A percentile compares a stretch with the other conserved stretches of the same genome.
Evolutionary conservation across 2,797 vertebrate genomes (phyloP).

Genomic region (Delichon dasypus): DNA sequence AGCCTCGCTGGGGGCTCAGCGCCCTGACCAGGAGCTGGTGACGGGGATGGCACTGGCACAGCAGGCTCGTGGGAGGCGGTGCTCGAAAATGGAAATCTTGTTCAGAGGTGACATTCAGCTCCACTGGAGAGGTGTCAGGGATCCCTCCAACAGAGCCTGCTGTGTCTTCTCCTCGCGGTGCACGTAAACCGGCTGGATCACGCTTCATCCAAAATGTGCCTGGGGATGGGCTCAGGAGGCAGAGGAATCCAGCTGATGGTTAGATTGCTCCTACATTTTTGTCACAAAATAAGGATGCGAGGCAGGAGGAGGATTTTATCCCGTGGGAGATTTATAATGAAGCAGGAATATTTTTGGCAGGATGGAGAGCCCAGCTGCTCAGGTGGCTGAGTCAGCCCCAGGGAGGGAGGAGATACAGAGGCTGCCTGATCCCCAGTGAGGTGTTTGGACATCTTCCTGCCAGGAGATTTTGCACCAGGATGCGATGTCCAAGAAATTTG

Average conservation of each 20-base stretch:
- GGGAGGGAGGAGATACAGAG: neutral
- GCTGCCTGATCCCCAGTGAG: neutral
- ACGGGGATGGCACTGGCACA: rapidly evolving
- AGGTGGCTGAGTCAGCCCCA: neutral
- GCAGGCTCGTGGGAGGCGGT: rapidly evolving
- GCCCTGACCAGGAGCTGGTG: neutral
- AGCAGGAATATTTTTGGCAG: neutral
- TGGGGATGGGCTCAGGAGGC: neutral
- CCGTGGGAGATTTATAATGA: neutral
- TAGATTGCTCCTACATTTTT: neutral
- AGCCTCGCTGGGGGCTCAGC: rapidly evolving
- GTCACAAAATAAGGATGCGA: neutral
- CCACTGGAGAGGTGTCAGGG: neutral
- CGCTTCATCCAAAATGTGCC: neutral
- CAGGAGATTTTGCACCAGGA: neutral
- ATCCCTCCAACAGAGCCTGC: neutral
- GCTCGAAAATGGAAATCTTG: neutral
- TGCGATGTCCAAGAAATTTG: neutral
- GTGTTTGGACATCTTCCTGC: neutral
- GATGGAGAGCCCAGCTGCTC: rapidly evolving
- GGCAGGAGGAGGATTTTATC: neutral
- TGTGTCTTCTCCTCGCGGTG: rapidly evolving
- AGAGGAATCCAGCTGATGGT: neutral
- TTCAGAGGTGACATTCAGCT: neutral
- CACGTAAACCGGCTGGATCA: neutral